Evolutionary conservation across 1,140 invertebrate genomes (phyloP), one percentile per base, ranked within the genome.

Genomic region (Physella acuta): DNA sequence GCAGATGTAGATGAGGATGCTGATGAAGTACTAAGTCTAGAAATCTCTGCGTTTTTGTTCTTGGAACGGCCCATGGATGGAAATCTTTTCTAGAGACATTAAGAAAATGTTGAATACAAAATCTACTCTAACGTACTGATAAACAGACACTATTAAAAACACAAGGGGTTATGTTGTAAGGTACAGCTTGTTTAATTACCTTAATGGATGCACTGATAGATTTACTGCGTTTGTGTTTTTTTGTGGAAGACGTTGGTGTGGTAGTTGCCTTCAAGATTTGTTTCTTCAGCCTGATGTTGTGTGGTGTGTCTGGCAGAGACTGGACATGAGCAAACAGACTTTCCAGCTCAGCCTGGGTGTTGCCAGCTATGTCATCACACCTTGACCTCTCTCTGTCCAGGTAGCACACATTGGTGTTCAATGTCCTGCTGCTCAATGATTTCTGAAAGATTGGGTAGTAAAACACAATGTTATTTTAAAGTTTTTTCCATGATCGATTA

Each of bases 201-300:
- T 51, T 68, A 33, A 68, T 60, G 30, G 66, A 68, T n/a, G 66
- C 66, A 33, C 66, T 26, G 49, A 68, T 59, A 30, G 66, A 68
- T 28, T 60, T 68, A 39, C 56, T 68, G 20, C 66, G 53, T 31
- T n/a, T 49, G 24, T 37, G 66, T 14, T 49, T 44, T 33, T 51
- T 51, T 20, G 16, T 26, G n/a, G 55, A 68, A 8, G 30, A 2
- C 2, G 20, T 28, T 20, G 66, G 66, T 20, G 66, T 60, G 17
- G 55, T 60, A 31, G 37, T 58, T n/a, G 36, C 24, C 30, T 51
- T 68, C 37, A 33, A 20, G 0, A 68, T 58, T 31, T 59, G 34
- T 8, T 60, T 60, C 33, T 68, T 68, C 0, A 68, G 34, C 5
- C 28, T 28, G 14, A 49, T 11, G 30, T 60, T 60, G 8, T 51